Evolutionary conservation across 2,113 vertebrate genomes (phyloP).

Genomic region (Noturus placidus): DNA sequence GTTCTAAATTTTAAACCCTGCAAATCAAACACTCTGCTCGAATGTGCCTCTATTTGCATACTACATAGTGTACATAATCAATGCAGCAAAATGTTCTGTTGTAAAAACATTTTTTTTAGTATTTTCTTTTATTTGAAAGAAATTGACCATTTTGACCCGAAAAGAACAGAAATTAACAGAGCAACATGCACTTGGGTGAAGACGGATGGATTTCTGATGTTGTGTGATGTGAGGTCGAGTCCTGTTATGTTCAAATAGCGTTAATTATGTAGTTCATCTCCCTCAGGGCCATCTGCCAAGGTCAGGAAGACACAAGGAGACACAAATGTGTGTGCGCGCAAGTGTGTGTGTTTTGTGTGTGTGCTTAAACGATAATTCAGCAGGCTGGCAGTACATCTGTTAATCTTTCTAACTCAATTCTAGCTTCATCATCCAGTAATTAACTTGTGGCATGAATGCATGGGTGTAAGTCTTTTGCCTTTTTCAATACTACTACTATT

Average conservation of each 20-base stretch:
- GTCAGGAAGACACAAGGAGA: conserved; percentile 3
- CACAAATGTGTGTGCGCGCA: no score
- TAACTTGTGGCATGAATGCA: background rate
- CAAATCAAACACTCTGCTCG: background rate
- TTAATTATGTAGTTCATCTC: conserved; percentile 34
- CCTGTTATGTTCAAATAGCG: conserved; percentile 9
- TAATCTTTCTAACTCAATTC: background rate
- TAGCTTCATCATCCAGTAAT: background rate
- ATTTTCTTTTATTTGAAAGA: background rate
- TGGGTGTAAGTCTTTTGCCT: background rate
- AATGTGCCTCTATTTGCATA: background rate
- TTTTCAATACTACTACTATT: background rate
- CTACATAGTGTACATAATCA: background rate
- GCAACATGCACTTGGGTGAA: background rate
- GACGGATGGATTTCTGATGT: background rate
- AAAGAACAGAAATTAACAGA: background rate
- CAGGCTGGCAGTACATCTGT: background rate
- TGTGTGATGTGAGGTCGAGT: conserved; percentile 15
- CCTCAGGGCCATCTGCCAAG: conserved; percentile 13
- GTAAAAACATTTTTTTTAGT: background rate
- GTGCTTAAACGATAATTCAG: background rate
- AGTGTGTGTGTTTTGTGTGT: background rate
- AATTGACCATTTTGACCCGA: background rate
- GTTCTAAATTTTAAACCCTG: background rate
- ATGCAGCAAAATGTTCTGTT: background rate